Conservation (phyloP, 1,140 invertebrate genomes). For the Bradysia coprophila region DNA sequence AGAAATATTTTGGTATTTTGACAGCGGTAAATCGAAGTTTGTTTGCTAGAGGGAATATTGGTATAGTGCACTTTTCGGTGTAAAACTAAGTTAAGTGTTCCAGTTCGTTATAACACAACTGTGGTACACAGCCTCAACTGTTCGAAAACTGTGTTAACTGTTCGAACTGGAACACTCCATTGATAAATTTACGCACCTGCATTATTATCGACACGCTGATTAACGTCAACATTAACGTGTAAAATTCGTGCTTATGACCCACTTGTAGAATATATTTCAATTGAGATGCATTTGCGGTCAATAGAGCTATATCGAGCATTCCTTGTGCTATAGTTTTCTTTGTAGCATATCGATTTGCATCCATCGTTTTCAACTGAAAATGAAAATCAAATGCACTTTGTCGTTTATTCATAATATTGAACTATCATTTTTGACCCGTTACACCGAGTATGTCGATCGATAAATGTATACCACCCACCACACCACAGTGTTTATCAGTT, state of each 20-base stretch:
- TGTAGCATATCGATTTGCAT: slow-evolving; percentile 66
- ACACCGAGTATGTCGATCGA: background rate
- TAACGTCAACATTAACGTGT: slow-evolving; percentile 56
- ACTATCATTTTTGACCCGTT: no score
- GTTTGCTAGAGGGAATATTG: no score
- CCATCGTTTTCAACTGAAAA: slow-evolving; percentile 42
- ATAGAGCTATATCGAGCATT: slow-evolving; percentile 57
- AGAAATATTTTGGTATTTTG: no score
- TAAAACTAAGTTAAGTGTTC: no score
- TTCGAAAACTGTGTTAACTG: no score
- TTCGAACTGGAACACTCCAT: no score
- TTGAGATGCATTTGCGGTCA: slow-evolving; percentile 73
- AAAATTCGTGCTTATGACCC: slow-evolving; percentile 65
- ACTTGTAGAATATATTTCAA: slow-evolving; percentile 73
- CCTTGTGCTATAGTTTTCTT: slow-evolving; percentile 78
- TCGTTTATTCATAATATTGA: background rate
- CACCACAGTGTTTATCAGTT: no score
- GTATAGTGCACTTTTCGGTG: no score
- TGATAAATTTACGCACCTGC: slow-evolving; percentile 54
- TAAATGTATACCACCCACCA: background rate
- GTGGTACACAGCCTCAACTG: no score
- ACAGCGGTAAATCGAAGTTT: no score
- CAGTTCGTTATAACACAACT: no score
- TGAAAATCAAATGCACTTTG: background rate
- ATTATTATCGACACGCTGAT: slow-evolving; percentile 71